Base-by-base conservation (phyloP, 2,113 vertebrate species). In the Saguinus imperator region DNA sequence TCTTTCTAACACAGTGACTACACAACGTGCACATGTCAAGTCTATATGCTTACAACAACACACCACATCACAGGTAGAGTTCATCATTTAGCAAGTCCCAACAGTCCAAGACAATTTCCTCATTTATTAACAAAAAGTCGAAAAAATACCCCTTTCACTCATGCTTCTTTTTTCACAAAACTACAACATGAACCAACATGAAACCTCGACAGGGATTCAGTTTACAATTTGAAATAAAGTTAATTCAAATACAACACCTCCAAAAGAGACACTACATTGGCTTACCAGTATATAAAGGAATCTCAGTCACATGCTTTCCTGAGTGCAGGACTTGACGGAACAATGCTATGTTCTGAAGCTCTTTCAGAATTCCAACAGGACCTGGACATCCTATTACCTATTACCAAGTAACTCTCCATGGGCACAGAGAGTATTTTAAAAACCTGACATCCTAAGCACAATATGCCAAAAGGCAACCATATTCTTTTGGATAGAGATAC, bases 41-140 rank as follows among this genome's bases (percentile, higher is more conserved):
- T 10, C 14, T 70, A 14, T 0, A 6, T 1, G 7, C 7, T 40
- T 43, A 29, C 17, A 13, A 1, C 2, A 52, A 57, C 0, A 20
- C 3, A 10, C 20, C 45, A n/a, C 13, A 61, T 21, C 55, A 55
- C 20, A 29, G 45, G 40, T 5, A 29, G 35, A 10, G 10, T 0
- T 32, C 48, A 32, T 12, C 70, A 37, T 1, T 45, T 10, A 27
- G 55, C 32, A 48, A 45, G 35, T 6, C 23, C 48, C 8, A 5
- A 12, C 68, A 20, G 61, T 40, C 61, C 8, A 48, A 85, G 85
- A 85, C 27, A 68, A 25, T 45, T n/a, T 72, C 61, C 40, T 48
- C 16, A 5, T 8, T 89, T 40, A 61, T 45, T 61, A 75, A n/a
- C 18, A 25, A 61, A 84, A 83, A 23, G 29, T 50, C 16, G n/a